Percentiles rank a stretch among this genome's conserved stretches.
Conservation (phyloP, 2,113 vertebrate species). For the Callocephalon fimbriatum region DNA sequence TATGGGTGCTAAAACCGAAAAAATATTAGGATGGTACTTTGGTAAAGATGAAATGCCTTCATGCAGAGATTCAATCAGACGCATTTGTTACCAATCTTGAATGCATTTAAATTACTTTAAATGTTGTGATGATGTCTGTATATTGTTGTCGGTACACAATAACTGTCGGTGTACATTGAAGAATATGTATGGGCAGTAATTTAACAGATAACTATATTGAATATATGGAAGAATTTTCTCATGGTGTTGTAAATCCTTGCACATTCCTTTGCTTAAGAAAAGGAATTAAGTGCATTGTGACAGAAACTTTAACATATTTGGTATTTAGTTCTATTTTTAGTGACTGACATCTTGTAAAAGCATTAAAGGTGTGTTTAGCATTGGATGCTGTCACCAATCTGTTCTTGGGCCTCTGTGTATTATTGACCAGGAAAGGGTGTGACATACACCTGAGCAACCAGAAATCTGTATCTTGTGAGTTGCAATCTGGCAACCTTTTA, state of each 20-base stretch:
- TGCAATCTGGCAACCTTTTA: not conserved
- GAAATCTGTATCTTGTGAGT: not conserved
- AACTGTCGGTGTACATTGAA: not conserved
- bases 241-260: not conserved
- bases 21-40: conserved; percentile 43
- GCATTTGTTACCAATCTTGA: conserved; percentile 52
- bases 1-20: conserved; percentile 6
- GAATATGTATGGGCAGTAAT: not conserved
- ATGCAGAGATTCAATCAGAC: conserved; percentile 10
- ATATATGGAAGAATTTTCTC: not conserved
- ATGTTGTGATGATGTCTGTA: conserved; percentile 44
- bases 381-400: not conserved
- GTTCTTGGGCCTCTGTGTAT: not conserved
- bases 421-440: not conserved
- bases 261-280: not conserved
- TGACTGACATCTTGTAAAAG: not conserved
- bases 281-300: conserved; percentile 3
- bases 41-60: conserved; percentile 39
- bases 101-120: conserved; percentile 70
- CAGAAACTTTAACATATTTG: not conserved
- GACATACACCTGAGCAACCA: not conserved
- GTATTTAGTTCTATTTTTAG: not conserved
- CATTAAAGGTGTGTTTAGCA: not conserved
- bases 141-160: conserved; percentile 41
- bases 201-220: not conserved